Evolutionary conservation across 53 echinoderm and acorn worm genomes (phyloP), one percentile per base, ranked within the genome.

Genomic region (Echinometra lucunter): DNA sequence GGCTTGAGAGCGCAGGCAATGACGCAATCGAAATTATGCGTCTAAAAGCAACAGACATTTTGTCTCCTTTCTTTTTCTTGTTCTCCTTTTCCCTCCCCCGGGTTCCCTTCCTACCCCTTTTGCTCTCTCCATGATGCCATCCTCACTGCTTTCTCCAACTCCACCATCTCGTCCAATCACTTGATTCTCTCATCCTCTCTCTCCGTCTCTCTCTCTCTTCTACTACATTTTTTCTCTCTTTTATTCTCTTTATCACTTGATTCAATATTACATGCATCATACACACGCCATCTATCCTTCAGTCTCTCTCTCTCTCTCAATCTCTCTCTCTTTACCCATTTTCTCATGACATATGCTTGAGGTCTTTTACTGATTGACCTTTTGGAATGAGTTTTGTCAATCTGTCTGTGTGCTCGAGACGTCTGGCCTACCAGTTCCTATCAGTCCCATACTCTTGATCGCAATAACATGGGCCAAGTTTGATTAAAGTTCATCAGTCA

Each of bases 331-430:
- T 88, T 37, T 60, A 37, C 60, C 60, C 89, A 57, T 58, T 89
- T 60, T 89, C 88, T 60, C 57, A 37, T 89, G 89, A 60, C 89
- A 89, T 89, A 89, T 89, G 58, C 60, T 60, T 1, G 89, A 60
- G 89, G 89, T 89, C 89, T 49, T 9, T 47, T 28, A 5, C 37
- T 89, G 63, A 89, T 89, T 89, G 89, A 89, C 89, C 89, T 60
- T 60, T 58, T 58, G 89, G 60, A 89, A 89, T 89, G 89, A 89
- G 89, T 89, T 89, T 89, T 89, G 89, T 89, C 89, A 60, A 89
- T 57, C 89, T 60, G 89, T 89, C 89, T 89, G 37, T 89, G 37
- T 58, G 58, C n/a, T 19, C 21, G 89, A 89, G 89, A 89, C 89
- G 89, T 89, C 89, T 89, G 21, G 89, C 89, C 89, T 89, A 89